phyloP scores from a whole-genome alignment of 2,888 invertebrate species.

The Acleris sparsana region DNA sequence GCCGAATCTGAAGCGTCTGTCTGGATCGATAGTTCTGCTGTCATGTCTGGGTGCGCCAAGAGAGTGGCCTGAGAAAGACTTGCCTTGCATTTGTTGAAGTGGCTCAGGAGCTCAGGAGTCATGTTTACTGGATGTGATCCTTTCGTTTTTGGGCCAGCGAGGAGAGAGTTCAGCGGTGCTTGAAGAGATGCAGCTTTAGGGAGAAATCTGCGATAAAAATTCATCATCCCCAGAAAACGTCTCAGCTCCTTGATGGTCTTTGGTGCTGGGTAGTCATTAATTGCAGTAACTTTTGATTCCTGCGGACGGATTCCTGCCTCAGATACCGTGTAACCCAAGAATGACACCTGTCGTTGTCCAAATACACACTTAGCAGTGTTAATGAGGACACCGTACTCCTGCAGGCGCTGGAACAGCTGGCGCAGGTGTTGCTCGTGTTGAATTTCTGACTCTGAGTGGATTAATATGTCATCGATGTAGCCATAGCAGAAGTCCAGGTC shows the following conservation, averaged over 20 bases:
- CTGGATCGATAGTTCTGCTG: conserved; percentile 47
- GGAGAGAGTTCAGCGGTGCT: conserved; percentile 47
- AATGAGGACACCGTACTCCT: conserved; percentile 10
- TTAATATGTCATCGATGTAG: conserved; percentile 54
- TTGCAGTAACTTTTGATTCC: conserved; percentile 44
- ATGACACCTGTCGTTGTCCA: conserved; percentile 32
- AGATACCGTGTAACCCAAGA: conserved; percentile 41
- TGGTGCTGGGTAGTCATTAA: conserved; percentile 36
- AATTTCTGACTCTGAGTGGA: conserved; percentile 35
- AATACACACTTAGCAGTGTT: conserved; percentile 10
- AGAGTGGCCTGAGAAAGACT: conserved; percentile 47
- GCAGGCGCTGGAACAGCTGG: not conserved
- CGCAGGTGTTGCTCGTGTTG: conserved; percentile 31
- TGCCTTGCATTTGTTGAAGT: conserved; percentile 47
- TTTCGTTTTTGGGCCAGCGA: conserved; percentile 42
- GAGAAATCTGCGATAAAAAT: conserved; percentile 41
- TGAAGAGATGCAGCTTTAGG: conserved; percentile 49
- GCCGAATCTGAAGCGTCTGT: conserved; percentile 59
- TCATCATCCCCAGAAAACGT: conserved; percentile 35
- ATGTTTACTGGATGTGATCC: conserved; percentile 44
- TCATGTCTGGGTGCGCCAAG: conserved; percentile 49
- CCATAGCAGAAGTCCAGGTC: conserved; percentile 41
- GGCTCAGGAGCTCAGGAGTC: conserved; percentile 39
- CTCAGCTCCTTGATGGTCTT: conserved; percentile 36
- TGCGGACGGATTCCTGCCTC: conserved; percentile 47